phyloP scores from a whole-genome alignment of 1,140 invertebrate genomes.

The Cherax quadricarinatus region DNA sequence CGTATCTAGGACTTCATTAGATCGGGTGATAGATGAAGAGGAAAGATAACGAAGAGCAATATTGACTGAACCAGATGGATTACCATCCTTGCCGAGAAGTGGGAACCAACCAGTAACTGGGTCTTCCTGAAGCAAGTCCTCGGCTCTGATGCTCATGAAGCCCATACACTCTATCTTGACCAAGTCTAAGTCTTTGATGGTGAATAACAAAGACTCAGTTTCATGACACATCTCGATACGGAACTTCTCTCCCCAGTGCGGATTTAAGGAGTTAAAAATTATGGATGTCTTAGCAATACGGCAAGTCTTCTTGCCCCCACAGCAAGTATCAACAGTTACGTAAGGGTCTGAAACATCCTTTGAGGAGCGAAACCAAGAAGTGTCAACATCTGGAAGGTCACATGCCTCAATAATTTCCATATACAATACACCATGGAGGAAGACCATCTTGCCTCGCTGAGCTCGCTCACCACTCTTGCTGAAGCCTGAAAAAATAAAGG shows the following conservation, averaged over 20 bases:
- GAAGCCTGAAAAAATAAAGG: slow-evolving; percentile 56
- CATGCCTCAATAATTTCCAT: slow-evolving; percentile 72
- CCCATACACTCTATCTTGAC: slow-evolving; percentile 73
- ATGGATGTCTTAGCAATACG: slow-evolving; percentile 73
- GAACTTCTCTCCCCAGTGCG: slow-evolving; percentile 73
- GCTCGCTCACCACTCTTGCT: slow-evolving; percentile 51
- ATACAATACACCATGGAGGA: slow-evolving; percentile 73
- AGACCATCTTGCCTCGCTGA: slow-evolving; percentile 72
- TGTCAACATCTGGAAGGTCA: slow-evolving; percentile 74
- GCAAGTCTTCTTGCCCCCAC: slow-evolving; percentile 65
- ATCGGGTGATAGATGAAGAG: slow-evolving; percentile 59
- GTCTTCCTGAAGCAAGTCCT: slow-evolving; percentile 70
- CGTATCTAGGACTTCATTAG: slow-evolving; percentile 72
- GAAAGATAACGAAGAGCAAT: slow-evolving; percentile 71
- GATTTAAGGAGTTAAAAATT: slow-evolving; percentile 73
- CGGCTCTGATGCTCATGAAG: slow-evolving; percentile 70
- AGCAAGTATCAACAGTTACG: slow-evolving; percentile 71
- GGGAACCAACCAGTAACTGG: slow-evolving; percentile 74
- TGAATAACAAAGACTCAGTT: slow-evolving; percentile 68
- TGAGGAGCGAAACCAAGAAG: slow-evolving; percentile 72
- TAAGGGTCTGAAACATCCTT: slow-evolving; percentile 74
- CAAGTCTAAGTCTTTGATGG: slow-evolving; percentile 73
- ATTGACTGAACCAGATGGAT: slow-evolving; percentile 71
- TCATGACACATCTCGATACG: slow-evolving; percentile 73
- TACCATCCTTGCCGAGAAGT: slow-evolving; percentile 65